Evolutionary conservation across 2,888 invertebrate genomes (phyloP).

Genomic region (Plebejus argus): DNA sequence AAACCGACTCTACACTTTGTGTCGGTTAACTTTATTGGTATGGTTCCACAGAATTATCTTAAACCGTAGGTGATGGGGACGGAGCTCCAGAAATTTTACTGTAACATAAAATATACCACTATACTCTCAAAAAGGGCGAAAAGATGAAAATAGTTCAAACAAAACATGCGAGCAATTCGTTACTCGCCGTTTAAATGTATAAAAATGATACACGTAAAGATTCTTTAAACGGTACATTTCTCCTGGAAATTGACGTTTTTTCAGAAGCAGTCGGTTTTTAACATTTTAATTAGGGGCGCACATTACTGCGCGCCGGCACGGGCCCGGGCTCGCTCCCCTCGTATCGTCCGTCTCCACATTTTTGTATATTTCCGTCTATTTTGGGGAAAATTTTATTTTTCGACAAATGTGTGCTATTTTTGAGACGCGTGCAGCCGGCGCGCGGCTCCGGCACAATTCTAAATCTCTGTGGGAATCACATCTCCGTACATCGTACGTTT

Average conservation of each 20-base stretch:
- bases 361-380: slow-evolving; percentile 81
- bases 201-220: slow-evolving; percentile 76
- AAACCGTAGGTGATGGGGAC: not conserved
- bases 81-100: not conserved
- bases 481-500: slow-evolving; percentile 51
- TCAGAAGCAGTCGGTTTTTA: slow-evolving; percentile 79
- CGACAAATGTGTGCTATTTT: slow-evolving; percentile 79
- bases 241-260: slow-evolving; percentile 79
- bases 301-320: slow-evolving; percentile 79
- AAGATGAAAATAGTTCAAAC: slow-evolving; percentile 32
- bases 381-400: slow-evolving; percentile 79
- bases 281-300: slow-evolving; percentile 81
- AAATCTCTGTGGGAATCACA: slow-evolving; percentile 79
- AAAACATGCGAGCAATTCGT: slow-evolving; percentile 49
- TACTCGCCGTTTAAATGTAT: slow-evolving; percentile 59
- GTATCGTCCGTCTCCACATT: slow-evolving; percentile 77
- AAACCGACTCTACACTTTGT: slow-evolving; percentile 28
- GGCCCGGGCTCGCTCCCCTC: slow-evolving; percentile 65
- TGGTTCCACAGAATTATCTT: not conserved
- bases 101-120: not conserved
- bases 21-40: slow-evolving; percentile 24
- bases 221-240: slow-evolving; percentile 77
- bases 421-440: slow-evolving; percentile 78
- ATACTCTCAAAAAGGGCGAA: slow-evolving; percentile 5
- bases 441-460: slow-evolving; percentile 68